Conservation (phyloP, 23 tunicate species). For the Trididemnum miniatum region DNA sequence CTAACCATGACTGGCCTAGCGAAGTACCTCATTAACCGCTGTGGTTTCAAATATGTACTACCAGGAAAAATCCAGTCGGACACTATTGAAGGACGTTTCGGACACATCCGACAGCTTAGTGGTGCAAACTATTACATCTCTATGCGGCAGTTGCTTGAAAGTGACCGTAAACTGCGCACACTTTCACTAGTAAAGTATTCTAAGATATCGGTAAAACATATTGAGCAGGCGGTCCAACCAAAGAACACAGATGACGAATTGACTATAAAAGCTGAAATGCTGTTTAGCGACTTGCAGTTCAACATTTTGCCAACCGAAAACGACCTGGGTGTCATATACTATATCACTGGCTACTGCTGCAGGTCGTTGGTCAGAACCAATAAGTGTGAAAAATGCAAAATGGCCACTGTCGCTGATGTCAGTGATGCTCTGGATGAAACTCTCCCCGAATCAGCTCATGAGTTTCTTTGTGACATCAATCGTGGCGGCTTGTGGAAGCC, state of each 20-base stretch:
- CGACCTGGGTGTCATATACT: constrained; percentile 13
- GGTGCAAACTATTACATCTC: constrained; percentile 27
- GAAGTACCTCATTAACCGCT: constrained; percentile 2
- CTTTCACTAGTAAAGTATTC: constrained; percentile 14
- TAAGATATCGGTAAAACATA: not conserved
- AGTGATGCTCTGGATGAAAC: not conserved
- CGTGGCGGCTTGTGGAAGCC: no score
- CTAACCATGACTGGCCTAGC: constrained; percentile 15
- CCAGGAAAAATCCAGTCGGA: not conserved
- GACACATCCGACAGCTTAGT: constrained; percentile 1
- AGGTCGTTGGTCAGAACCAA: not conserved
- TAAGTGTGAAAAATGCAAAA: not conserved
- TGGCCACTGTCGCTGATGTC: not conserved
- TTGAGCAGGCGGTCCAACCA: constrained; percentile 20
- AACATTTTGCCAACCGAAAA: constrained; percentile 20
- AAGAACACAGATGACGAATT: not conserved
- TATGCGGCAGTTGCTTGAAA: constrained; percentile 12
- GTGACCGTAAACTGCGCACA: not conserved
- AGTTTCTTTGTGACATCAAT: no score
- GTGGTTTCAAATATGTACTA: constrained; percentile 9
- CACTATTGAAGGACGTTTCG: not conserved
- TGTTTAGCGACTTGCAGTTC: constrained; percentile 14
- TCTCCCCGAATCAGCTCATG: no score
- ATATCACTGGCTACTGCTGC: not conserved
- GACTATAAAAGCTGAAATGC: not conserved